Conservation (phyloP, 1,140 invertebrate genomes). For the Thaumetopoea pityocampa region DNA sequence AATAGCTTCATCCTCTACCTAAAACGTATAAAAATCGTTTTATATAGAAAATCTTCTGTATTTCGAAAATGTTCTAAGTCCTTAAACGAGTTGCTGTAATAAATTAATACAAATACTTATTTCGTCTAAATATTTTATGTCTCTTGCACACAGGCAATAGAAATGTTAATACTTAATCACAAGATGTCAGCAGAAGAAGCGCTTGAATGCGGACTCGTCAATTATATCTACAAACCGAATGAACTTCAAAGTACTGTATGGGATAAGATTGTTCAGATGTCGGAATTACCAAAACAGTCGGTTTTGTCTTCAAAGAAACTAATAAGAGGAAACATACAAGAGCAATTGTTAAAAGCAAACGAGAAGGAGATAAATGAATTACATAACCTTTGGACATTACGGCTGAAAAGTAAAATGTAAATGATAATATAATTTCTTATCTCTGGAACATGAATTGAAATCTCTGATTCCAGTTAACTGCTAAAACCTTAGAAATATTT, state of each 20-base stretch:
- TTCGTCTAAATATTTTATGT: too few relatives aligned
- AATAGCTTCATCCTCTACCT: too few relatives aligned
- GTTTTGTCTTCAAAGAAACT: constrained; percentile 45
- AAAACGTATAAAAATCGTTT: too few relatives aligned
- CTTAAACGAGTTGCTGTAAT: too few relatives aligned
- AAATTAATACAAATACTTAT: too few relatives aligned
- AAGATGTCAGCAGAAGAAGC: constrained; percentile 88
- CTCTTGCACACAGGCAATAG: constrained; percentile 87
- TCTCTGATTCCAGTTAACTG: too few relatives aligned
- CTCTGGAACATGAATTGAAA: too few relatives aligned
- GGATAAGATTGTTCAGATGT: constrained; percentile 72
- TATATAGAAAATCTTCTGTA: too few relatives aligned
- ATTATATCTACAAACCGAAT: constrained; percentile 78
- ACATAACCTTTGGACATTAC: constrained; percentile 21
- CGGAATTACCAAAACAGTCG: constrained; percentile 58
- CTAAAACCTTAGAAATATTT: too few relatives aligned
- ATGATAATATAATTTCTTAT: too few relatives aligned
- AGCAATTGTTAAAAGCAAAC: constrained; percentile 42
- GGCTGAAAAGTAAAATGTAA: constrained; percentile 33
- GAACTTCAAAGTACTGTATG: constrained; percentile 78
- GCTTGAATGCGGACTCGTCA: constrained; percentile 82
- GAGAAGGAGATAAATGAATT: constrained; percentile 42
- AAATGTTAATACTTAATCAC: constrained; percentile 88
- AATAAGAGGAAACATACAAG: constrained; percentile 30
- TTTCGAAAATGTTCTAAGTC: too few relatives aligned